A percentile compares a stretch with the other conserved stretches of the same genome.
Evolutionary conservation across 2,113 vertebrate genomes (phyloP).

Genomic region (Sardina pilchardus): DNA sequence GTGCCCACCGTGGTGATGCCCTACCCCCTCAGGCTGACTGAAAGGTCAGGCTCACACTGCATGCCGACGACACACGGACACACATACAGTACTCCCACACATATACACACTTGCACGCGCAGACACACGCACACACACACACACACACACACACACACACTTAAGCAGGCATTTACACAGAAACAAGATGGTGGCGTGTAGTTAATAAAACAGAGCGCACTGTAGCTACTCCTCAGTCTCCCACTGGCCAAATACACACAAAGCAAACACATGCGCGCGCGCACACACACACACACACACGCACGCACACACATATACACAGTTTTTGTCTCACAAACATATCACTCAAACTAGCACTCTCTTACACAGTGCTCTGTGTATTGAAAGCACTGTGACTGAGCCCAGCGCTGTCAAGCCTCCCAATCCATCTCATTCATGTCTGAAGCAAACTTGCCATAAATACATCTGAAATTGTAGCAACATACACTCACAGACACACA

Average conservation of each 20-base stretch:
- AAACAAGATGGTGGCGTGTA: not conserved
- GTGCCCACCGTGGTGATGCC: not conserved
- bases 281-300: not conserved
- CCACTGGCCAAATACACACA: not conserved
- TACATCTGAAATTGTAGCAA: not conserved
- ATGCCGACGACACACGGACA: not conserved
- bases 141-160: not conserved
- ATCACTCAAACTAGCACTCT: not conserved
- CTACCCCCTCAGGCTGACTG: not conserved
- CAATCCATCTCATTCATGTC: constrained; percentile 15
- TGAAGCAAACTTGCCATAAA: not conserved
- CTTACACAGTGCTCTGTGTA: not conserved
- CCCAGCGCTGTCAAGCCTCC: not conserved
- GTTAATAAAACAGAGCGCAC: constrained; percentile 16
- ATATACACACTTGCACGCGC: constrained; percentile 19
- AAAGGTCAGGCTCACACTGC: constrained; percentile 9
- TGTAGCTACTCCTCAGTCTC: not conserved
- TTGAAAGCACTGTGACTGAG: constrained; percentile 4
- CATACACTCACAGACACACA: not conserved
- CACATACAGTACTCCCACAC: constrained; percentile 18
- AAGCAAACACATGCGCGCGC: not conserved
- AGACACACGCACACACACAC: not conserved
- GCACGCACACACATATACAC: not conserved
- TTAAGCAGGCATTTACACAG: not conserved
- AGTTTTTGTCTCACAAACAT: not conserved